Evolutionary conservation across 2,797 vertebrate species (phyloP), one percentile per base, ranked within the genome.

Genomic region (Acanthornis magna): DNA sequence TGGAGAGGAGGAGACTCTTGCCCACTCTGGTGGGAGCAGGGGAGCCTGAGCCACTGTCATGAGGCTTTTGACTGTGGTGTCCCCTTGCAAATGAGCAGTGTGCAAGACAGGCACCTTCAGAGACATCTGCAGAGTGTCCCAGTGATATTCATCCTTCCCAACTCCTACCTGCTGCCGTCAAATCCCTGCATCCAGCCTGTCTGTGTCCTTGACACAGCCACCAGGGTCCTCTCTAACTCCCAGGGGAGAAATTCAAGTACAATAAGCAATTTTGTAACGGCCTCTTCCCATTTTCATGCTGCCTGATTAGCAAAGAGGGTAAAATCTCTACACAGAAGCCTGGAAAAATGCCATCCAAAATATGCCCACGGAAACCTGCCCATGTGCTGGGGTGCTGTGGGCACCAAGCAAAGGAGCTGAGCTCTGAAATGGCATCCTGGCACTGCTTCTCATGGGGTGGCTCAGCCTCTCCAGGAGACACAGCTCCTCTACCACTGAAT

Each of bases 311-410:
- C 47, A 75, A 82, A 89, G 42, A 60, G 60, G 32, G 48, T 5
- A 3, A 91, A 86, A 61, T 40, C 73, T 68, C 55, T 50, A 15
- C 3, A 1, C 0, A 1, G 45, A 26, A 60, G 5, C n/a, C 62
- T 54, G 45, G 34, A 16, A 6, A 16, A n/a, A n/a, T 48, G 16
- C 16, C 4, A 3, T 51, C n/a, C 61, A 30, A 58, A 75, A 30
- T 26, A 9, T 9, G 10, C 3, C 74, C 13, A 1, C 15, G 66
- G 60, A 42, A 62, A 60, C 8, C 63, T 42, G 34, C 12, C 67
- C 8, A 1, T 45, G 54, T 1, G 10, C 61, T 58, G 55, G 21
- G 34, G 14, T 70, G n/a, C 32, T 82, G 62, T 0, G 0, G 32
- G 80, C 32, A 70, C 26, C 34, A 20, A 34, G 27, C 3, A 1